Conservation (phyloP, 2,888 invertebrate genomes). For the Tinea semifulvella region DNA sequence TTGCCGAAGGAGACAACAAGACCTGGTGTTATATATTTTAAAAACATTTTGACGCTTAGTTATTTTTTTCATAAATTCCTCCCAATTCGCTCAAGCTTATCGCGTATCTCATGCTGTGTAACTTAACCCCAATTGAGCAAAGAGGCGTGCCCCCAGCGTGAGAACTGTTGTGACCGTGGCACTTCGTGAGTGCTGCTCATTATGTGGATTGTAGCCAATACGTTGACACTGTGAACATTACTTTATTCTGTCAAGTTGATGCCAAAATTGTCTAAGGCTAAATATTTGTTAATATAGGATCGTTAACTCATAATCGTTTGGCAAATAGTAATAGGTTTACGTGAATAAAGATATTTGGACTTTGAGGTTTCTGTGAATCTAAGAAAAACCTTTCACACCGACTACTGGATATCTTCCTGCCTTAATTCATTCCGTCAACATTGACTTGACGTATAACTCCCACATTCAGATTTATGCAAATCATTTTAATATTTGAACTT, state of each 20-base stretch:
- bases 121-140: background rate
- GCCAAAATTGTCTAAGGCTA: no score
- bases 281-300: no score
- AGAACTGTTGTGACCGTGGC: conserved; percentile 36
- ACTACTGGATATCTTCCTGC: no score
- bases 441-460: conserved; percentile 2
- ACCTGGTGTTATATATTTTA: no score
- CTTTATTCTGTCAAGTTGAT: conserved; percentile 6
- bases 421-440: conserved; percentile 1
- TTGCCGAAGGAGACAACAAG: no score
- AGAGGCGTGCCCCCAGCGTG: conserved; percentile 24
- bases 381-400: no score
- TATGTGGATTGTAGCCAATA: background rate
- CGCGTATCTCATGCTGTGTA: background rate
- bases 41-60: no score
- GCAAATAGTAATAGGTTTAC: no score
- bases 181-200: conserved; percentile 17
- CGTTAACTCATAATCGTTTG: no score
- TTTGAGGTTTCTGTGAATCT: no score
- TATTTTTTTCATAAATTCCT: background rate
- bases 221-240: conserved; percentile 9
- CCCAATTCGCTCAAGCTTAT: background rate
- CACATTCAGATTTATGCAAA: conserved; percentile 10
- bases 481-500: conserved; percentile 11
- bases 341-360: no score